phyloP scores from a whole-genome alignment of 2,888 invertebrate genomes.

The Ditylenchus weischeri region DNA sequence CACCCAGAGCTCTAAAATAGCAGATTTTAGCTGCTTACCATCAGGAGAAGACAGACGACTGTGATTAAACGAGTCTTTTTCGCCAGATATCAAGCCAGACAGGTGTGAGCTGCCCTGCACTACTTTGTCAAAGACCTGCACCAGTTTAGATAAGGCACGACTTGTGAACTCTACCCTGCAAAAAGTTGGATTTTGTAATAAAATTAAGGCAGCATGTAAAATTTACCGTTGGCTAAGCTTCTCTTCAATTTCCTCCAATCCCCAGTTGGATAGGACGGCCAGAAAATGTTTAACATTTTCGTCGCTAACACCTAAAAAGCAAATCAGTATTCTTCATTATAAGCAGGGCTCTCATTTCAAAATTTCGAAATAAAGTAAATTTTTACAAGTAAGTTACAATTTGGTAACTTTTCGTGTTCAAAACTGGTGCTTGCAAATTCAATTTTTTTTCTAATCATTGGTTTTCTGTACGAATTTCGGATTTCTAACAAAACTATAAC shows the following conservation, averaged over 20 bases:
- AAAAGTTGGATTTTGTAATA: no score
- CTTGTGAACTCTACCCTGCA: slow-evolving; percentile 70
- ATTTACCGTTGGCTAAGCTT: slow-evolving; percentile 74
- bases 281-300: slow-evolving; percentile 24
- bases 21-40: neutral
- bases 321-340: neutral
- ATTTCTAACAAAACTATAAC: no score
- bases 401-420: no score
- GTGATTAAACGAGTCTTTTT: slow-evolving; percentile 10
- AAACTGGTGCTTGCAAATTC: no score
- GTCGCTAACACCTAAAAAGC: neutral
- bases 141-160: slow-evolving; percentile 87
- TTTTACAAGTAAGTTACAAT: no score
- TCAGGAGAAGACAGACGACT: slow-evolving; percentile 6
- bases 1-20: no score
- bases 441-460: no score
- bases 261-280: slow-evolving; percentile 22
- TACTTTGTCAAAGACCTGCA: slow-evolving; percentile 90
- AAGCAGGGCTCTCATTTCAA: no score
- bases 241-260: slow-evolving; percentile 70
- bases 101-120: slow-evolving; percentile 75
- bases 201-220: no score
- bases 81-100: slow-evolving; percentile 69
- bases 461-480: no score
- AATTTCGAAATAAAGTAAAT: no score